phyloP scores from a whole-genome alignment of 2,797 vertebrate species.

The Gila robusta region DNA sequence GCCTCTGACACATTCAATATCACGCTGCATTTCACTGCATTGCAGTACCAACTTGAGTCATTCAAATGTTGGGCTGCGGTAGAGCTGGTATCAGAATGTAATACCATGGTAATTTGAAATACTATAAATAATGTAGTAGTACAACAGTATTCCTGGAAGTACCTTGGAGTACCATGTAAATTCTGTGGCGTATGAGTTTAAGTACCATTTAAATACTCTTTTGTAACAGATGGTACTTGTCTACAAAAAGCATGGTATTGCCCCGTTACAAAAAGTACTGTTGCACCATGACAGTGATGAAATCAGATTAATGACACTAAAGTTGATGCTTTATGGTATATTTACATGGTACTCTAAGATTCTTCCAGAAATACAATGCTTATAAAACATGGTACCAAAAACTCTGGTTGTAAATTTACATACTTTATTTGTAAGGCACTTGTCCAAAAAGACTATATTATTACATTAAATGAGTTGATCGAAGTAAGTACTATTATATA shows the following conservation, averaged over 20 bases:
- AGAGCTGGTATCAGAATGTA: neutral
- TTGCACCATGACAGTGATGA: neutral
- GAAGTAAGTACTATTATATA: neutral
- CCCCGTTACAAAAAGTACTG: neutral
- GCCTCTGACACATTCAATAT: neutral
- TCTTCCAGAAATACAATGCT: neutral
- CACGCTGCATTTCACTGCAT: slow-evolving; percentile 10
- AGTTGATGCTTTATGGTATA: neutral
- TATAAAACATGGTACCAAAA: neutral
- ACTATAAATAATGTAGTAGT: neutral
- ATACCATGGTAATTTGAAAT: neutral
- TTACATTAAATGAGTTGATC: neutral
- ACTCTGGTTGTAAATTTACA: neutral
- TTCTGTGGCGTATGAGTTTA: neutral
- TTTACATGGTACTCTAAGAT: neutral
- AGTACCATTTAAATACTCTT: neutral
- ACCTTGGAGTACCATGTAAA: neutral
- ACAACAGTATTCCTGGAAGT: neutral
- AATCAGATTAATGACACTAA: neutral
- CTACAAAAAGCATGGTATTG: neutral
- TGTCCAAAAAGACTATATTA: neutral
- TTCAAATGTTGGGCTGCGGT: neutral
- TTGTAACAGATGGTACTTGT: neutral
- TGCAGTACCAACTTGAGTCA: slow-evolving; percentile 25
- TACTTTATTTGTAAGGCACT: neutral